These are phyloP conservation scores for Panulirus ornatus DNA, from an alignment of 1,140 invertebrate species.

Conservation along the genomic window DNA sequence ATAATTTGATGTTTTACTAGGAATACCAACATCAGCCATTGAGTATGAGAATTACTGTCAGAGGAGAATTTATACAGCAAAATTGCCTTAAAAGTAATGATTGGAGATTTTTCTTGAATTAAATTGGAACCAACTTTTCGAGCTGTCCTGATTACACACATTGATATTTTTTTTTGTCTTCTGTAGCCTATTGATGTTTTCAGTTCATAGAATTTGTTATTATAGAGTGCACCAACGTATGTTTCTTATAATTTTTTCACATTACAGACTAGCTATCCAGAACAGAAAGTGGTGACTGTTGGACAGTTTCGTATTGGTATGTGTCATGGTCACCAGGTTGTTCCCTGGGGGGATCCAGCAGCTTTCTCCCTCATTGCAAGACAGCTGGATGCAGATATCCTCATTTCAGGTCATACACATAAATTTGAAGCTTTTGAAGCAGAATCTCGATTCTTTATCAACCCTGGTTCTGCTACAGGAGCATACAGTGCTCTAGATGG, in stretches of 20 bases:
- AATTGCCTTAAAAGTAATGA: too few relatives aligned
- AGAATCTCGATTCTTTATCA: constrained; percentile 99
- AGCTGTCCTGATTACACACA: too few relatives aligned
- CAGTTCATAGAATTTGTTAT: too few relatives aligned
- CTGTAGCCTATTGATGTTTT: too few relatives aligned
- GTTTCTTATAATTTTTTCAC: background rate
- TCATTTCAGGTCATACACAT: constrained; percentile 99
- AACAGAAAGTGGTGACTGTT: constrained; percentile 99
- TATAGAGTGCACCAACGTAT: too few relatives aligned
- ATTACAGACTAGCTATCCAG: constrained; percentile 88
- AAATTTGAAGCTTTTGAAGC: constrained; percentile 99
- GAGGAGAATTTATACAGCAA: too few relatives aligned
- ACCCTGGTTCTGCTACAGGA: constrained; percentile 99
- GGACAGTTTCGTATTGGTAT: constrained; percentile 99
- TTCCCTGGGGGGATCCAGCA: constrained; percentile 77
- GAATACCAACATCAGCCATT: too few relatives aligned
- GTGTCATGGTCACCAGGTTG: constrained; percentile 87
- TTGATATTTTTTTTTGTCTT: too few relatives aligned
- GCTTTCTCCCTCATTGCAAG: constrained; percentile 93
- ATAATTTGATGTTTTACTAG: too few relatives aligned
- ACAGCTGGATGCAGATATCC: constrained; percentile 98
- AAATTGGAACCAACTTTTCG: too few relatives aligned
- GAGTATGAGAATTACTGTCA: too few relatives aligned
- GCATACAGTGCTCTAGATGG: constrained; percentile 96
- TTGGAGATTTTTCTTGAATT: too few relatives aligned